Conservation (phyloP, 2,888 invertebrate genomes). For the Tortricodes alternella region DNA sequence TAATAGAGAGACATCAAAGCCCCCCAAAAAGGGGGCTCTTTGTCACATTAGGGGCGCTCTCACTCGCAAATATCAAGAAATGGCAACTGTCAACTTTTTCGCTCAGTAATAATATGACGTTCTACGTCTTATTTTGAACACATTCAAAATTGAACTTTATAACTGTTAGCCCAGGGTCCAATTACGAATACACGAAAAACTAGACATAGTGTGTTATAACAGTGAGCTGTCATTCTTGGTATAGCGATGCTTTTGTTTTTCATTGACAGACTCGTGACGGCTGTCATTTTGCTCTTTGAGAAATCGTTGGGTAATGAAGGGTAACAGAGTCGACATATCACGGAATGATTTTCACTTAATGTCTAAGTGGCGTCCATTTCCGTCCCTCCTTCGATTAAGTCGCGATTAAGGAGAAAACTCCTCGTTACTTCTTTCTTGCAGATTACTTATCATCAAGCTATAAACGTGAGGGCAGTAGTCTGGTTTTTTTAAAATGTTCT, state of each 20-base stretch:
- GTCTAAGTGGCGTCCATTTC: no score
- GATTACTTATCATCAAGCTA: no score
- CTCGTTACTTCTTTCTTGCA: no score
- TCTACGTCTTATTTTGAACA: neutral
- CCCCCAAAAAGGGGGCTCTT: neutral
- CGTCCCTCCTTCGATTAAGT: no score
- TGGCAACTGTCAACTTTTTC: slow-evolving; percentile 51
- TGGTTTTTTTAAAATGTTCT: no score
- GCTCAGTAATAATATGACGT: neutral
- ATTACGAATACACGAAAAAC: neutral
- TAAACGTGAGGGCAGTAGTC: no score
- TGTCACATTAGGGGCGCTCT: neutral
- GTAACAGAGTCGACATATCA: no score
- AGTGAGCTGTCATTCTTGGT: neutral
- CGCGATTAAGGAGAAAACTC: no score
- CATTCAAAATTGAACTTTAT: neutral
- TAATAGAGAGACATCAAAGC: neutral
- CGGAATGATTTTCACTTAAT: no score
- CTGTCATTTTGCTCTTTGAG: neutral
- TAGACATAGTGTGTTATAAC: neutral
- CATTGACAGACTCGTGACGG: neutral
- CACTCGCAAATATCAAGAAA: slow-evolving; percentile 29
- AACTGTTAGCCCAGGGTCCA: neutral
- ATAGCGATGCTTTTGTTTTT: neutral
- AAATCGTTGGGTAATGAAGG: neutral